Evolutionary conservation across 2,888 invertebrate genomes (phyloP), one percentile per base, ranked within the genome.

Genomic region (Spicauda simplicius): DNA sequence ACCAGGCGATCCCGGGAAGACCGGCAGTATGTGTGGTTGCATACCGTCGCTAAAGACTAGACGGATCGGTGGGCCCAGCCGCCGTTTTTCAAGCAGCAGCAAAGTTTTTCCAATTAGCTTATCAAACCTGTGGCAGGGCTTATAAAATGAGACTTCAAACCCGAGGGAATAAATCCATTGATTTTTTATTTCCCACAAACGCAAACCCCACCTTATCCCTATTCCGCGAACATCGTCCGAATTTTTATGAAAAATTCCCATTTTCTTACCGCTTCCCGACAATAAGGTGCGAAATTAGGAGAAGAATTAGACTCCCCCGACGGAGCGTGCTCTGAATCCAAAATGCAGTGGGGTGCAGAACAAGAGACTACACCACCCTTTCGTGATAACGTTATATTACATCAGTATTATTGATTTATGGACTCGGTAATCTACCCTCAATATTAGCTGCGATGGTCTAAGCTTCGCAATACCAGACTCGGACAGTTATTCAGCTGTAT

Each of bases 251-350:
- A 89, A 87, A 87, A 85, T 83, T 84, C 81, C 87, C 82, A 87
- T 87, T 90, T 87, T 86, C 87, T 85, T 86, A 80, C 81, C 81
- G 76, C 81, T 80, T 82, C 79, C 85, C 84, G 78, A 85, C 88
- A 89, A 90, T 91, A 92, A 90, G 91, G 91, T 92, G 89, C 85
- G 85, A 93, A 92, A 91, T 92, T 92, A 92, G 90, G 87, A 84
- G 85, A 84, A 87, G 90, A 91, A 91, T 91, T 91, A 91, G 87
- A 83, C 84, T 87, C 88, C 90, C 90, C 83, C 81, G 78, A 76
- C 73, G 74, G 78, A 70, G 84, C 92, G 92, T 92, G 92, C 79
- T 74, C 62, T 57, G 91, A 90, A 89, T 93, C 70, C 73, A 72
- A 74, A 78, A 87, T 87, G 86, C 84, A 85, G 74, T 77, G 72